Conservation (phyloP, 2,113 vertebrate species). For the Lynx canadensis region DNA sequence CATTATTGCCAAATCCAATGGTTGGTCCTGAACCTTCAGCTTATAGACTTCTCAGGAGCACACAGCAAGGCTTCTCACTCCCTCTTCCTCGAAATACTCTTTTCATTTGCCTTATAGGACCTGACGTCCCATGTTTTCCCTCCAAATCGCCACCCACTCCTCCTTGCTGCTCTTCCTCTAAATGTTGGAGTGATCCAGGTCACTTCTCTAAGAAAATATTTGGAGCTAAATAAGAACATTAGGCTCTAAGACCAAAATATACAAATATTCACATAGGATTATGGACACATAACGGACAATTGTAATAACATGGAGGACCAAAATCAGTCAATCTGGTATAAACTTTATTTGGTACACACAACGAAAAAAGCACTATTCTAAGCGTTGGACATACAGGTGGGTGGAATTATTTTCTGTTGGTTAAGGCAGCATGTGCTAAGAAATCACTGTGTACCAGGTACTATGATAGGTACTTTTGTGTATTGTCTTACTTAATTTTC, state of each 20-base stretch:
- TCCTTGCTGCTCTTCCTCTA: background rate
- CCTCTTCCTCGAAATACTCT: background rate
- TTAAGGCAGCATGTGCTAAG: background rate
- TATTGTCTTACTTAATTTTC: background rate
- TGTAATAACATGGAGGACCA: background rate
- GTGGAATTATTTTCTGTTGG: background rate
- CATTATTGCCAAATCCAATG: background rate
- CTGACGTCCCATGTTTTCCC: background rate
- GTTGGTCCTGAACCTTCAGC: background rate
- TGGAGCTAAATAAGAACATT: background rate
- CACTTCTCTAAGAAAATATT: background rate
- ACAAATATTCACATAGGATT: background rate
- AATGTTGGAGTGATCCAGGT: background rate
- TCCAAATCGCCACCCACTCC: background rate
- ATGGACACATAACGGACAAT: background rate
- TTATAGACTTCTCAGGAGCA: background rate
- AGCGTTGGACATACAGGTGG: background rate
- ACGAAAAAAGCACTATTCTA: background rate
- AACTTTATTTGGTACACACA: background rate
- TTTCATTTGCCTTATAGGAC: background rate
- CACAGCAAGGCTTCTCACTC: background rate
- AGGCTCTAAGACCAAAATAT: background rate
- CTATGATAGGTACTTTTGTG: background rate
- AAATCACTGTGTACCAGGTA: background rate
- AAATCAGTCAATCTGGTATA: background rate